Base-by-base conservation (phyloP, 2,797 vertebrate species). In the Alcedo quadribrachys region DNA sequence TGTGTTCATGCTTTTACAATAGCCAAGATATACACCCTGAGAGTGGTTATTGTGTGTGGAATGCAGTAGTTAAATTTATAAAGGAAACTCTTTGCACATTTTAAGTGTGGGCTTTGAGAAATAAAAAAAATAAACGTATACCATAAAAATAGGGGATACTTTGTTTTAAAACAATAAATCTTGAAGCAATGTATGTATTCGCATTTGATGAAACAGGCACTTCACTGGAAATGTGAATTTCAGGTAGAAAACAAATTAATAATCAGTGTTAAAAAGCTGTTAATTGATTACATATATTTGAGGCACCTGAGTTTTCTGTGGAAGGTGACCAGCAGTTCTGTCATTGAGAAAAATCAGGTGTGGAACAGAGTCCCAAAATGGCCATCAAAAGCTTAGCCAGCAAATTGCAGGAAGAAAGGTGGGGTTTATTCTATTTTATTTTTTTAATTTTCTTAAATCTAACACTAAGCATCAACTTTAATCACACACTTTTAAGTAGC, bases 31-130 rank as follows among this genome's bases (percentile, higher is more conserved):
- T 33, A 96, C 94, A 88, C 70, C 54, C 78, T n/a, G 57, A 95
- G 87, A 91, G 54, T 3, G 15, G 63, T 70, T 84, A 65, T n/a
- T 81, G 87, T 66, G 57, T 61, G 50, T 80, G 84, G 94, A 92
- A 94, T 90, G 89, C 77, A 87, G 80, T 76, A 86, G 87, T 95
- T 88, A 92, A 81, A 91, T 85, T 92, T 91, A 92, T 84, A 91
- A 84, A 86, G 93, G 91, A 92, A 94, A 87, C 73, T 83, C 70
- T 58, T 81, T 69, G 40, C 66, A 69, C 7, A 2, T 89, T 91
- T 83, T 83, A 85, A 85, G 55, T 40, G 54, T 8, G 12, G 33
- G 25, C 69, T 87, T 42, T 46, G 16, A 89, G 46, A 78, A 76
- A 81, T 57, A 48, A 73, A 60, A 33, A 45, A 54, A 40, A 33